Evolutionary conservation across 2,888 invertebrate species (phyloP).

Genomic region (Mesochorus sp.): DNA sequence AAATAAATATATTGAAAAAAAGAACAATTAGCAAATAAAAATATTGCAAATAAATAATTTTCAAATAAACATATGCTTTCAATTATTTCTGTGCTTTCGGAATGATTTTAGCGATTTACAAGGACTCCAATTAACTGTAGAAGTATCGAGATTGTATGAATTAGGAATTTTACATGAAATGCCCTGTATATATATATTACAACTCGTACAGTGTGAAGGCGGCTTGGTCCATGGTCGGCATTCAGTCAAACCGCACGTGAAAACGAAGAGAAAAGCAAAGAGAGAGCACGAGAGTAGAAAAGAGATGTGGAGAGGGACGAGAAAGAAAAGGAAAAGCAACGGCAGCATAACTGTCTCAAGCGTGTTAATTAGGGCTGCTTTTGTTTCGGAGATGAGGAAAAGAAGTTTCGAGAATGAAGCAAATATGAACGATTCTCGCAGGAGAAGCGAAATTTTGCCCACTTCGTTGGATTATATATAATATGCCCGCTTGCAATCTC

Average conservation of each 20-base stretch:
- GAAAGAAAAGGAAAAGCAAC: conserved; percentile 60
- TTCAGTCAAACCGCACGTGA: conserved; percentile 67
- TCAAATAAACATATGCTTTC: not conserved
- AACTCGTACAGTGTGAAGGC: conserved; percentile 9
- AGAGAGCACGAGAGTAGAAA: conserved; percentile 7
- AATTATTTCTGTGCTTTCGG: too few relatives aligned
- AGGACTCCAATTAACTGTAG: not conserved
- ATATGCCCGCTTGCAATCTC: not conserved
- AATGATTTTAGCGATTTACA: too few relatives aligned
- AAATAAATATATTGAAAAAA: too few relatives aligned
- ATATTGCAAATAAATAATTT: too few relatives aligned
- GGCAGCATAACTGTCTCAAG: conserved; percentile 72
- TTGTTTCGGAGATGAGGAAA: conserved; percentile 73
- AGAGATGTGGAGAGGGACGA: conserved; percentile 4
- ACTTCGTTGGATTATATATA: conserved; percentile 11
- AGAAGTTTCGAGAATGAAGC: conserved; percentile 73
- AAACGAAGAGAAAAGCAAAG: conserved; percentile 54
- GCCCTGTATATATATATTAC: not conserved
- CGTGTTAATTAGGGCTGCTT: conserved; percentile 80
- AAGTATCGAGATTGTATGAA: not conserved
- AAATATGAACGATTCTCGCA: conserved; percentile 74
- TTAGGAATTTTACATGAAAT: not conserved
- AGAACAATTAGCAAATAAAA: too few relatives aligned
- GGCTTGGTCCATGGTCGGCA: conserved; percentile 52
- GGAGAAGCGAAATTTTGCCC: conserved; percentile 32